Evolutionary conservation across 2,797 vertebrate genomes (phyloP).

Genomic region (Eremophila alpestris): DNA sequence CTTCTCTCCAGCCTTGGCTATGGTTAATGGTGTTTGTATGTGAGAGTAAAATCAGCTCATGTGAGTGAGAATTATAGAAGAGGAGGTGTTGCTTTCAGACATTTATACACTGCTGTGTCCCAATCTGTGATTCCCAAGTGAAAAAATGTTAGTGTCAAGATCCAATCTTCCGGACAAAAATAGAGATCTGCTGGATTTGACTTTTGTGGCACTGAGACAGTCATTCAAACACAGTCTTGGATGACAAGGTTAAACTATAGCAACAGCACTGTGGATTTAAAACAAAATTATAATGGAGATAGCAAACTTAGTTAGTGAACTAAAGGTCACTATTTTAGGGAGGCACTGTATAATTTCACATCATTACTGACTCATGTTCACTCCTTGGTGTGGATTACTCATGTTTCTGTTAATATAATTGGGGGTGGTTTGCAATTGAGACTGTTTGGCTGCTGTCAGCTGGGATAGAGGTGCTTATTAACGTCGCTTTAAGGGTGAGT

Average conservation of each 20-base stretch:
- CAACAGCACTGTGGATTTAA: not conserved
- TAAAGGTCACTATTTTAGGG: constrained; percentile 42
- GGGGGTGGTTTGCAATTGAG: constrained; percentile 54
- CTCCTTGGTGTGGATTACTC: constrained; percentile 55
- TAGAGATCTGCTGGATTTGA: not conserved
- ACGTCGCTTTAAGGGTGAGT: not conserved
- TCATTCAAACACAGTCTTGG: not conserved
- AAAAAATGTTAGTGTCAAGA: not conserved
- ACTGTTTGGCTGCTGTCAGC: constrained; percentile 62
- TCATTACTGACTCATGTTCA: constrained; percentile 48
- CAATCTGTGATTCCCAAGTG: not conserved
- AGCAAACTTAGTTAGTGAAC: not conserved
- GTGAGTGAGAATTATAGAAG: not conserved
- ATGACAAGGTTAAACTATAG: not conserved
- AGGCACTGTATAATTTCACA: constrained; percentile 20
- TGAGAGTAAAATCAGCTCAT: not conserved
- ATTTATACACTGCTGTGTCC: not conserved
- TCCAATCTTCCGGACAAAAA: not conserved
- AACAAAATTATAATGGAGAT: not conserved
- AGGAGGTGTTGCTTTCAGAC: not conserved
- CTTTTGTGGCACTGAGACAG: not conserved
- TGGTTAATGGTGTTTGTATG: not conserved
- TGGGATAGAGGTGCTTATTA: constrained; percentile 47
- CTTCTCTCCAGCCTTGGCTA: not conserved
- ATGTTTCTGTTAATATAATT: constrained; percentile 62